These are phyloP conservation scores for Neomorphus geoffroyi DNA, from an alignment of 2,797 vertebrate genomes.

Conservation along the genomic window DNA sequence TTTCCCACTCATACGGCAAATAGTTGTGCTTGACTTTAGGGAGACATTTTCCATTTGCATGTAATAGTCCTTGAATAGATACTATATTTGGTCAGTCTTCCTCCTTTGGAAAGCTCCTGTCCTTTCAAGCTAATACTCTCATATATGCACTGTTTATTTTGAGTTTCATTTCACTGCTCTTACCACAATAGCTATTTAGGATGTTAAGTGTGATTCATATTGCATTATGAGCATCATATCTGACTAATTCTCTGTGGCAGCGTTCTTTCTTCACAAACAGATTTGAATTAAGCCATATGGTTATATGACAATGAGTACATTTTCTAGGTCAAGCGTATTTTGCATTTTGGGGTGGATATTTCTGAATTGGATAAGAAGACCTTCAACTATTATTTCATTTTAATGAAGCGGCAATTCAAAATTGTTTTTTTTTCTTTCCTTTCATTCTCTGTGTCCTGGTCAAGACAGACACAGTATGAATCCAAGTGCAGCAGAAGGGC, in stretches of 20 bases:
- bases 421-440: not conserved
- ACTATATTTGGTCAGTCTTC: not conserved
- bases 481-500: not conserved
- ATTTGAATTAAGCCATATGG: slow-evolving; percentile 16
- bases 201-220: not conserved
- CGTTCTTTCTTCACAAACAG: not conserved
- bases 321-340: not conserved
- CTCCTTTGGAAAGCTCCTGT: not conserved
- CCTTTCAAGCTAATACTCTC: not conserved
- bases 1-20: not conserved
- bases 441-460: not conserved
- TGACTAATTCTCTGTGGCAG: not conserved
- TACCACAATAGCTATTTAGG: not conserved
- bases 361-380: not conserved
- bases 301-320: not conserved
- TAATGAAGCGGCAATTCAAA: not conserved
- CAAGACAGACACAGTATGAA: not conserved
- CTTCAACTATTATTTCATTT: not conserved
- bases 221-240: not conserved
- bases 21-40: not conserved
- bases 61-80: not conserved
- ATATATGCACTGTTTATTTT: not conserved
- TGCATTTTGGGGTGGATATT: not conserved
- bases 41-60: not conserved
- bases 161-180: slow-evolving; percentile 23